phyloP scores from a whole-genome alignment of 2,113 vertebrate genomes.

The Reinhardtius hippoglossoides region DNA sequence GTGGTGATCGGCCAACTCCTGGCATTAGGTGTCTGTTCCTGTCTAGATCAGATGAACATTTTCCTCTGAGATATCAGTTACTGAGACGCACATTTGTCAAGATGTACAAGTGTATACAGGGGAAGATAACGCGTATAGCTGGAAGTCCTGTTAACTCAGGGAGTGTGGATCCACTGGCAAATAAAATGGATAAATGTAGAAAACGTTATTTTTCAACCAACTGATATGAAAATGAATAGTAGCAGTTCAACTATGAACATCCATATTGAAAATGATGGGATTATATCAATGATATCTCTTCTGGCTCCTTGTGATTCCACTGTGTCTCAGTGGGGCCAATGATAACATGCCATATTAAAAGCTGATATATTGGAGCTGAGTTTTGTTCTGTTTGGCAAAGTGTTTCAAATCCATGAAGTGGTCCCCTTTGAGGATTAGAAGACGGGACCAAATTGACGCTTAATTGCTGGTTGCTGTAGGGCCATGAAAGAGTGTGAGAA shows the following conservation, averaged over 20 bases:
- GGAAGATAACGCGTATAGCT: background rate
- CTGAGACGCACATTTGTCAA: conserved; percentile 15
- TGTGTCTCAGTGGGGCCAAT: conserved; percentile 52
- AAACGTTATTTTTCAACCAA: background rate
- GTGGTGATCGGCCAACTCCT: conserved; percentile 13
- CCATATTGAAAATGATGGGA: conserved; percentile 1
- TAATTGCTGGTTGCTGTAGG: conserved; percentile 61
- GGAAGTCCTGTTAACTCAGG: background rate
- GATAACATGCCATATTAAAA: conserved; percentile 68
- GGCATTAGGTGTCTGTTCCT: conserved; percentile 14
- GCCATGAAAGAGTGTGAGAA: conserved; percentile 65
- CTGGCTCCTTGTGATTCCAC: conserved; percentile 27
- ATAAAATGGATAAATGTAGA: background rate
- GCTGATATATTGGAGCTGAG: conserved; percentile 42
- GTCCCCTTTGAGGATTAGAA: conserved; percentile 43
- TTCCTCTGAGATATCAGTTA: conserved; percentile 26
- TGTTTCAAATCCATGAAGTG: conserved; percentile 58
- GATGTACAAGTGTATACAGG: conserved; percentile 26
- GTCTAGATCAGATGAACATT: conserved; percentile 59
- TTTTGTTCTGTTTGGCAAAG: conserved; percentile 67
- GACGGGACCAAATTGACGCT: conserved; percentile 52
- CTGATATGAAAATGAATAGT: background rate
- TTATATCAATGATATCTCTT: conserved; percentile 14
- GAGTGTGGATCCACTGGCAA: background rate
- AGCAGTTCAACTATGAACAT: background rate